Percentiles rank a stretch among this genome's conserved stretches.
Conservation (phyloP, 2,888 invertebrate species). For the Petrolisthes manimaculis region DNA sequence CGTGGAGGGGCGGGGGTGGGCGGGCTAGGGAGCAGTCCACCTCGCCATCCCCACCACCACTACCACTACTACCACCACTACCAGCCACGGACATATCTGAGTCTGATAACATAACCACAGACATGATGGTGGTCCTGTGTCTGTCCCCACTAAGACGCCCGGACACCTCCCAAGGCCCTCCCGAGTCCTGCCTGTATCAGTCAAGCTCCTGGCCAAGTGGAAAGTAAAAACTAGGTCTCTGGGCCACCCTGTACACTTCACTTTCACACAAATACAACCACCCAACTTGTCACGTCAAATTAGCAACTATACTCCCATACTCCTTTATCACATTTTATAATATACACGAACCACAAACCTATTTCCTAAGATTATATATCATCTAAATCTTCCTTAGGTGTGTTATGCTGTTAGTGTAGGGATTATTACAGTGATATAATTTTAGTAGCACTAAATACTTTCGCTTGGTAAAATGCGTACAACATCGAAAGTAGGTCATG, state of each 20-base stretch:
- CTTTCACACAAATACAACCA: slow-evolving; percentile 64
- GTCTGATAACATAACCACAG: slow-evolving; percentile 38
- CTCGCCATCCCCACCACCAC: slow-evolving; percentile 45
- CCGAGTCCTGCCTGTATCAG: slow-evolving; percentile 53
- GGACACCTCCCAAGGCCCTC: slow-evolving; percentile 55
- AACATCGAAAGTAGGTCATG: slow-evolving; percentile 62
- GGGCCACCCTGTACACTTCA: slow-evolving; percentile 63
- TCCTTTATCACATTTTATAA: not conserved
- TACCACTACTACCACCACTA: no score
- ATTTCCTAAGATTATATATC: not conserved
- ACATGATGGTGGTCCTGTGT: slow-evolving; percentile 42
- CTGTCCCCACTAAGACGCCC: slow-evolving; percentile 44
- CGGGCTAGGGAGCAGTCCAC: slow-evolving; percentile 37
- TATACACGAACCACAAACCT: not conserved
- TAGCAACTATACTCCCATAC: slow-evolving; percentile 26
- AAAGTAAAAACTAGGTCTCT: slow-evolving; percentile 64
- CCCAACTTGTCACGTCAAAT: slow-evolving; percentile 45
- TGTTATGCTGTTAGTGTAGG: not conserved
- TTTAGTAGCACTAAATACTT: not conserved
- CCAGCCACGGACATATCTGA: slow-evolving; percentile 32
- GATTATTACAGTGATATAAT: not conserved
- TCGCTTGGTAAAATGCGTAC: slow-evolving; percentile 49
- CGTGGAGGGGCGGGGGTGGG: slow-evolving; percentile 42
- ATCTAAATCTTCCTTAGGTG: not conserved
- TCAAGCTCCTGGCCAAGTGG: slow-evolving; percentile 58